These are phyloP conservation scores for Bhutanitis thaidina DNA, from an alignment of 2,888 invertebrate species.

Conservation along the genomic window DNA sequence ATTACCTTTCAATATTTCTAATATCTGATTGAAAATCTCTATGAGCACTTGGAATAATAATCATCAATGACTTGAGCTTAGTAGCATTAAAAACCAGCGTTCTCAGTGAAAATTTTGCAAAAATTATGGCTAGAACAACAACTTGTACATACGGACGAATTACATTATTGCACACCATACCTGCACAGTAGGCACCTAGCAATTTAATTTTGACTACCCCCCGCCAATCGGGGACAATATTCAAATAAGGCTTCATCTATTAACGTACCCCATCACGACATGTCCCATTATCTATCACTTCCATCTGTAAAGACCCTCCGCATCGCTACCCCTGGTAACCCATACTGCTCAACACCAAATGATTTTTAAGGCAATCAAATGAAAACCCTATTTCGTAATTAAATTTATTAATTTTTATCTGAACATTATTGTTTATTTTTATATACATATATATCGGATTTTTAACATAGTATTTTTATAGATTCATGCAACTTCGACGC, in stretches of 20 bases:
- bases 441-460: too few species aligned
- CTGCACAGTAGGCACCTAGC: conserved; percentile 55
- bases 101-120: too few species aligned
- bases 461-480: too few species aligned
- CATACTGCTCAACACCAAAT: conserved; percentile 25
- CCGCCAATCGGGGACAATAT: conserved; percentile 69
- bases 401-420: background rate
- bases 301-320: conserved; percentile 60
- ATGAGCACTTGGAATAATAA: too few species aligned
- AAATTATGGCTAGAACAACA: background rate
- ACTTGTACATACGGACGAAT: conserved; percentile 13
- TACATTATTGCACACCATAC: conserved; percentile 32
- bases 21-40: too few species aligned
- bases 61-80: too few species aligned
- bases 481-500: too few species aligned
- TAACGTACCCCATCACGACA: conserved; percentile 68
- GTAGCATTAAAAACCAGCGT: too few species aligned
- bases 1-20: too few species aligned
- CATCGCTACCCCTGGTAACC: conserved; percentile 33
- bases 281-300: conserved; percentile 69
- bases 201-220: conserved; percentile 73
- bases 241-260: conserved; percentile 78
- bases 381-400: conserved; percentile 14
- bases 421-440: too few species aligned
- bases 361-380: conserved; percentile 31